Percentiles rank a stretch among this genome's conserved stretches.
phyloP scores from a whole-genome alignment of 37 sponge, comb jelly and placozoan genomes.

The Corticium candelabrum region DNA sequence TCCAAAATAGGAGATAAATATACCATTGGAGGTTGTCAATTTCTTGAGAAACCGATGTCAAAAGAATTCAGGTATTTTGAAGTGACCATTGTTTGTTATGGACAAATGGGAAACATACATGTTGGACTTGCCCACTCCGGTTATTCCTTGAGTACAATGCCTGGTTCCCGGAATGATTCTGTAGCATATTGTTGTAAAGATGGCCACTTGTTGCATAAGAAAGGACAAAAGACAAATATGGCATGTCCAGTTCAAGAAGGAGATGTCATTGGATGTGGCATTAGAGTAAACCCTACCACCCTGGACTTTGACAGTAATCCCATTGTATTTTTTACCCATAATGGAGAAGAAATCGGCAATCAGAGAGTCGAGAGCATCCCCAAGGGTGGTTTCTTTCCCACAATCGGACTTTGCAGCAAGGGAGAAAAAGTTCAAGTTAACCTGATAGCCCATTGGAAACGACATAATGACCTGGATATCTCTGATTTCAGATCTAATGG shows the following conservation, averaged over 20 bases:
- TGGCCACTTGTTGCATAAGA: constrained; percentile 31
- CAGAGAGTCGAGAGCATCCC: constrained; percentile 40
- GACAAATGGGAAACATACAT: constrained; percentile 38
- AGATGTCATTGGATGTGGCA: not conserved
- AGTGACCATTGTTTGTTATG: constrained; percentile 44
- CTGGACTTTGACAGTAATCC: constrained; percentile 1
- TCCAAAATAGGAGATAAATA: too few relatives aligned
- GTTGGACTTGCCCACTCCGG: constrained; percentile 45
- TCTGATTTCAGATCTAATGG: too few relatives aligned
- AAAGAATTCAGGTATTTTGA: constrained; percentile 66
- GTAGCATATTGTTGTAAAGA: constrained; percentile 45
- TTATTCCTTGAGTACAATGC: constrained; percentile 32
- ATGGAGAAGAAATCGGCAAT: constrained; percentile 48
- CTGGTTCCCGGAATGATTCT: constrained; percentile 39
- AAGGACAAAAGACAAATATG: not conserved
- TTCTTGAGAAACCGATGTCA: too few relatives aligned
- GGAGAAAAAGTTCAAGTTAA: constrained; percentile 44
- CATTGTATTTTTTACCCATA: constrained; percentile 76
- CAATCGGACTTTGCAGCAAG: constrained; percentile 65
- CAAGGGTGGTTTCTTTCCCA: constrained; percentile 59
- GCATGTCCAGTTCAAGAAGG: not conserved
- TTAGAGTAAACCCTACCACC: too few relatives aligned
- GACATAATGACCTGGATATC: too few relatives aligned
- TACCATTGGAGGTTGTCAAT: too few relatives aligned
- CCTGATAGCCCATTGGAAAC: not conserved